Evolutionary conservation across 2,113 vertebrate genomes (phyloP), one percentile per base, ranked within the genome.

Genomic region (Xiphophorus couchianus): DNA sequence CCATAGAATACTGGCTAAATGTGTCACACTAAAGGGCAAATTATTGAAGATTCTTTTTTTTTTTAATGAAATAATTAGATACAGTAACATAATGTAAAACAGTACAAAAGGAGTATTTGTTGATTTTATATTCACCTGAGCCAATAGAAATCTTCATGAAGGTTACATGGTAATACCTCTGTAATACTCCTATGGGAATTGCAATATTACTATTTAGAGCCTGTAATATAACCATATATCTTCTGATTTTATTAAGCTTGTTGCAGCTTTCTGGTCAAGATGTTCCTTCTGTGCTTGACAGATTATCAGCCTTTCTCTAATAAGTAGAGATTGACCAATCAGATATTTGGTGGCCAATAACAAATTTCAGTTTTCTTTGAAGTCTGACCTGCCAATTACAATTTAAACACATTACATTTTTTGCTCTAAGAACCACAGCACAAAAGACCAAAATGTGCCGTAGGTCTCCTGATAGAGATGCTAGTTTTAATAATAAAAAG

Each of bases 221-320:
- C 35, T 37, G 35, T 37, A 37, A 11, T 37, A 37, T 11, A 37
- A 0, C 10, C 35, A 11, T 9, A 37, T 37, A 12, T 37, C 10
- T 37, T 11, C 35, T 11, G 35, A 37, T 87, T 82, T 74, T 63
- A 76, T 31, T 35, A 66, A 73, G 58, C 61, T 60, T 79, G 64
- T 77, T 74, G 89, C 85, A 88, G 87, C 82, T 85, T 81, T 74
- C 80, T 82, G 85, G 77, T 87, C 80, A 72, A 81, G 86, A 83
- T 72, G 83, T 69, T 90, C 81, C 84, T 86, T 83, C 71, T 89
- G 69, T 76, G 85, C 81, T 84, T 87, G 85, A 89, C 86, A 91
- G 81, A 91, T 90, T 89, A 89, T 77, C 88, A 82, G 75, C 69
- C 35, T 37, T 37, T 37, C 35, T 58, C 83, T 90, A 90, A 94